Evolutionary conservation across 2,113 vertebrate genomes (phyloP), one percentile per base, ranked within the genome.

Genomic region (Nothoprocta perdicaria): DNA sequence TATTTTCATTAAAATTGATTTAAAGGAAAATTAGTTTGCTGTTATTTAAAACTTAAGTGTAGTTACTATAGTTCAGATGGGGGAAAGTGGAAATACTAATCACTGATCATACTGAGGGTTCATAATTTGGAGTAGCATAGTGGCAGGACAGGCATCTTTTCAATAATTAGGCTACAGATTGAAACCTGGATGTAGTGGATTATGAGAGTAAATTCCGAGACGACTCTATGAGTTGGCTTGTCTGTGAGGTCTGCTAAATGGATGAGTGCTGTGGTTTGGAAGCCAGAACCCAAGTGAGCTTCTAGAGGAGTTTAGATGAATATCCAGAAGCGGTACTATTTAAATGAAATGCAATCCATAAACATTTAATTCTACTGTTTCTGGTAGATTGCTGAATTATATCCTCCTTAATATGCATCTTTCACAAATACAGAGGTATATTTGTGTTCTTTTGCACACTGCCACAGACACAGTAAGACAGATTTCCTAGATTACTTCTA

Each of bases 121-220:
- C 92, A 52, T 22, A 62, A 14, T 83, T 68, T 23, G 33, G 19
- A 80, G 43, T 58, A 69, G 41, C 35, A 38, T 57, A 67, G 80
- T 61, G 31, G 46, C 65, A 71, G 88, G 80, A 14, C 76, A 88
- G 83, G 17, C 74, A 76, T 71, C 61, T 19, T 85, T 17, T 89
- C 86, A 85, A 61, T 89, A 83, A 78, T 57, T 46, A 55, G 67
- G 57, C 93, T 93, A 45, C 76, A 92, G 60, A 61, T 69, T 88
- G 43, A 81, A 40, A 87, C 92, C 63, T 80, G 90, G 86, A 80
- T 92, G 75, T 52, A 45, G 66, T 62, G 79, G 86, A 77, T 92
- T 52, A 46, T 76, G 72, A 89, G 81, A 74, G 38, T 77, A 77
- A 84, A 67, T 91, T 94, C 79, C 88, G 94, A 2, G 2, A 80